Evolutionary conservation across 2,113 vertebrate species (phyloP), one percentile per base, ranked within the genome.

Genomic region (Rhynchopsitta pachyrhyncha): DNA sequence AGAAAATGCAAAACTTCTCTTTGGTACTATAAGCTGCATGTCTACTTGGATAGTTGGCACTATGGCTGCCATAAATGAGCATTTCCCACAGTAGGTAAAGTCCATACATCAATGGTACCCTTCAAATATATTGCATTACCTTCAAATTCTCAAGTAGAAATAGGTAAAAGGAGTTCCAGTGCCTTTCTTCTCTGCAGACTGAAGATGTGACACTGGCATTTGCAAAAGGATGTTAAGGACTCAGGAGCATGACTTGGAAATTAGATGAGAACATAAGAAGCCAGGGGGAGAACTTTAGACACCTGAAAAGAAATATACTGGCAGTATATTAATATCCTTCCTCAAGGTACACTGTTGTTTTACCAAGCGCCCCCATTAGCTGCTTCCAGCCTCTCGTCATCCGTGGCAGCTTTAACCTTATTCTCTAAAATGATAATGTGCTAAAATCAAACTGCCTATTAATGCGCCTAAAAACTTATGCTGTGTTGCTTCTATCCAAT

Each of bases 161-260:
- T 28, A 44, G 17, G 29, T 59, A 60, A 62, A 49, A 83, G 35
- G 46, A 66, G 33, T 75, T 75, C 55, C 29, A 82, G 37, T 22
- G 33, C 52, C 50, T 89, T 87, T 80, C 73, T 86, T 33, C 39
- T 92, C 78, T 86, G 50, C 63, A 91, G 88, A 62, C 50, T 79
- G 76, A 63, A 71, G 55, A 46, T 63, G 47, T 91, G 70, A 84
- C 53, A n/a, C 0, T 90, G 70, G n/a, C 90, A 71, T 92, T 93
- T 95, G 35, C 69, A 74, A 49, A 91, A 92, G 59, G 69, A 31
- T 67, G 31, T 33, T 70, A 62, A 84, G 80, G 67, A 82, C 93
- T 92, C 77, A 64, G 93, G 83, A 91, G 62, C 82, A 42, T 74
- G 93, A 86, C 88, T 91, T 68, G 67, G 82, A 93, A 95, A 94